phyloP scores from a whole-genome alignment of 2,888 invertebrate genomes.

The Diaperis boleti region DNA sequence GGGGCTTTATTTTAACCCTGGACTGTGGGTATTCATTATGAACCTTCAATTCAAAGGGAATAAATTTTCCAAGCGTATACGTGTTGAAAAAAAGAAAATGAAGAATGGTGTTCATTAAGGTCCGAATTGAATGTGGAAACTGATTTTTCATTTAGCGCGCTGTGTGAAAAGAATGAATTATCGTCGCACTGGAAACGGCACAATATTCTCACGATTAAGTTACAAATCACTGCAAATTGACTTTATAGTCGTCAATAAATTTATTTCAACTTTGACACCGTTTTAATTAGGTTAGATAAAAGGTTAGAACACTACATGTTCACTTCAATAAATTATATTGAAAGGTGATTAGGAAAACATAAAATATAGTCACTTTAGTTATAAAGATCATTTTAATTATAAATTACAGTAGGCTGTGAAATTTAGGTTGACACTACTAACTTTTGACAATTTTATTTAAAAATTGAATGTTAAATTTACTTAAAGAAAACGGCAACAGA shows the following conservation, averaged over 20 bases:
- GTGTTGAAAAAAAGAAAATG: slow-evolving; percentile 13
- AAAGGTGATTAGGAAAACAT: too few relatives aligned
- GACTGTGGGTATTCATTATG: slow-evolving; percentile 14
- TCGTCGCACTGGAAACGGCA: neutral
- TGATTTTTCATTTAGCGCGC: slow-evolving; percentile 22
- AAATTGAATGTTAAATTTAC: too few relatives aligned
- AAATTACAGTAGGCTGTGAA: too few relatives aligned
- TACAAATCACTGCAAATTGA: neutral
- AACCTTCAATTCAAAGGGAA: slow-evolving; percentile 2
- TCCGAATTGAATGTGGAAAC: slow-evolving; percentile 20
- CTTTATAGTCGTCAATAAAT: neutral
- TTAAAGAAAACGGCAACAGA: too few relatives aligned
- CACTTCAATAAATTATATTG: too few relatives aligned
- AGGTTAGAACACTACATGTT: too few relatives aligned
- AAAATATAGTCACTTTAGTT: too few relatives aligned
- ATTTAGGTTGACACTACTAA: too few relatives aligned
- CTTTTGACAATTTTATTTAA: too few relatives aligned
- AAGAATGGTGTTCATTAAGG: slow-evolving; percentile 31
- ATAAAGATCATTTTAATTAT: too few relatives aligned
- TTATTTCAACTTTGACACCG: too few relatives aligned
- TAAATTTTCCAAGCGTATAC: slow-evolving; percentile 23
- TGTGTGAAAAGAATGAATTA: neutral
- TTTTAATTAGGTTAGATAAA: too few relatives aligned
- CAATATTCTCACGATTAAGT: neutral
- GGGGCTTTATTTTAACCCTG: slow-evolving; percentile 2